A percentile compares a stretch with the other conserved stretches of the same genome.
These are phyloP conservation scores for Cirrhinus molitorella DNA, from an alignment of 2,797 vertebrate genomes.

Conservation along the genomic window DNA sequence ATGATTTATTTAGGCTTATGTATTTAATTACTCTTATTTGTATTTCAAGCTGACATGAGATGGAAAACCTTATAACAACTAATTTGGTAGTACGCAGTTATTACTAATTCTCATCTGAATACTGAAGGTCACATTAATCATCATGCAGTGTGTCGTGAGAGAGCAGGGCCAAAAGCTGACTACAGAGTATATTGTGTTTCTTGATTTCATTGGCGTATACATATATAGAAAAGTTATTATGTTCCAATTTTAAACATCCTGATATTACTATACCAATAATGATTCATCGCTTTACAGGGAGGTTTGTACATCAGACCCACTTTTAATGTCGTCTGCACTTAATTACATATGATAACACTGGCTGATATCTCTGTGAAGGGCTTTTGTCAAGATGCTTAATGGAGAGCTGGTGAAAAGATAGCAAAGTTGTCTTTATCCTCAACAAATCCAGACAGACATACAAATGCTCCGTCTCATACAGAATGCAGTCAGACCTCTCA, in stretches of 20 bases:
- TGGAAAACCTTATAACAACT: neutral
- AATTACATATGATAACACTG: conserved; percentile 22
- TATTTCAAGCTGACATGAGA: neutral
- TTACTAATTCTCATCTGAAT: neutral
- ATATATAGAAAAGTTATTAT: neutral
- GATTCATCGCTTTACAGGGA: neutral
- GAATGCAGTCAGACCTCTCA: neutral
- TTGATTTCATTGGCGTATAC: neutral
- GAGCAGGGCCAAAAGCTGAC: neutral
- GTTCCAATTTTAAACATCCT: conserved; percentile 20
- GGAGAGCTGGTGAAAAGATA: neutral
- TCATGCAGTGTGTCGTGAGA: neutral
- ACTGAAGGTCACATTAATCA: conserved; percentile 23
- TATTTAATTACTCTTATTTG: neutral
- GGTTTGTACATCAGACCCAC: neutral
- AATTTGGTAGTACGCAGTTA: neutral
- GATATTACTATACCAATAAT: conserved; percentile 16
- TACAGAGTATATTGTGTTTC: neutral
- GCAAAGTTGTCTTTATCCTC: conserved; percentile 9
- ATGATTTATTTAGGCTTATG: neutral
- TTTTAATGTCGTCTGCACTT: neutral
- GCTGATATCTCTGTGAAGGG: conserved; percentile 1
- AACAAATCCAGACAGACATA: neutral
- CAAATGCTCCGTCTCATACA: neutral
- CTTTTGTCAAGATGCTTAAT: conserved; percentile 28